phyloP scores from a whole-genome alignment of 92 coral and sea anemone species.

The Anthopleura xanthogrammica region DNA sequence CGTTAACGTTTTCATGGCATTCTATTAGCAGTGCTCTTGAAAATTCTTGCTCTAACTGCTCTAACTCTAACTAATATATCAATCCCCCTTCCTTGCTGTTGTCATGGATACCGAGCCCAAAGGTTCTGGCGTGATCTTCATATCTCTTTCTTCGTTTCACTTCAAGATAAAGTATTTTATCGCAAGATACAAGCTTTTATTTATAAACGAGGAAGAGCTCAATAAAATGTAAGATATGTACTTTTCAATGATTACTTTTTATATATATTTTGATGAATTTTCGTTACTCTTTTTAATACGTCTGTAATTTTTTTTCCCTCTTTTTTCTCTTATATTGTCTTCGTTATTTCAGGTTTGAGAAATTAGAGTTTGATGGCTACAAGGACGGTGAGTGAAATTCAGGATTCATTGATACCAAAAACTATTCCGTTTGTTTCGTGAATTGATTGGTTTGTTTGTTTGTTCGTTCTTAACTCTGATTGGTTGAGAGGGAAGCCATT shows the following conservation, averaged over 20 bases:
- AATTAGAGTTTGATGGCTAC: constrained; percentile 39
- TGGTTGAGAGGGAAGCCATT: too few species aligned
- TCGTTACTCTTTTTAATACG: neutral
- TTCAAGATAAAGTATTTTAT: constrained; percentile 19
- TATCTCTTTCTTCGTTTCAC: neutral
- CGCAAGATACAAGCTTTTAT: constrained; percentile 26
- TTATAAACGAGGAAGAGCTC: constrained; percentile 33
- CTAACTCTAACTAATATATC: neutral
- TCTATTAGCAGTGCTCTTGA: too few species aligned
- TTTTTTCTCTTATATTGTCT: neutral
- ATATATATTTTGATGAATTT: neutral
- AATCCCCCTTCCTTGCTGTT: neutral
- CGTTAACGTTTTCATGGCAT: too few species aligned
- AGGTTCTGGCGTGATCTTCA: neutral
- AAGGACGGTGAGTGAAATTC: constrained; percentile 47
- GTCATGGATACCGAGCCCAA: neutral
- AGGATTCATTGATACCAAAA: neutral
- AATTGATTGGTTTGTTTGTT: too few species aligned
- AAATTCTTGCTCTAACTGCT: too few species aligned
- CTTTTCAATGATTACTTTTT: neutral
- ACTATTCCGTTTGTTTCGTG: too few species aligned
- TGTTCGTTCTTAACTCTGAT: too few species aligned
- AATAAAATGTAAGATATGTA: constrained; percentile 23
- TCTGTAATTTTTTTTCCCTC: neutral
- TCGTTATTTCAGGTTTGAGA: constrained; percentile 53